A percentile compares a stretch with the other conserved stretches of the same genome.
Conservation (phyloP, 1,140 invertebrate species). For the Heliothis subflexa region DNA sequence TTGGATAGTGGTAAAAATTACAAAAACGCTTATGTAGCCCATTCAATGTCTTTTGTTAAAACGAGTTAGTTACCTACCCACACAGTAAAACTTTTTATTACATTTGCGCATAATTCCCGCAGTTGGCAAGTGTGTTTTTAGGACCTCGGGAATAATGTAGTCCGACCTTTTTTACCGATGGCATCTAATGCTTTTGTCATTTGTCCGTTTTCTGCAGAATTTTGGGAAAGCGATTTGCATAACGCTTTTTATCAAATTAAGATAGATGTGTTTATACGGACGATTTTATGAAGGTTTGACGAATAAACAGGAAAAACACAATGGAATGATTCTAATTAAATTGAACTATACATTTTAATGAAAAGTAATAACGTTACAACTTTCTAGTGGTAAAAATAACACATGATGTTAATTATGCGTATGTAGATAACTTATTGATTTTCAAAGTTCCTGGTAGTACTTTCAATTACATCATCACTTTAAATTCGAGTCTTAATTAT, state of each 20-base stretch:
- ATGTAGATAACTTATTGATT: not conserved
- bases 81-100: constrained; percentile 40
- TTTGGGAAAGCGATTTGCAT: constrained; percentile 10
- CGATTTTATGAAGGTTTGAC: too few relatives aligned
- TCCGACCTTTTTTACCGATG: constrained; percentile 5
- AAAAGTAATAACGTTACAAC: too few relatives aligned
- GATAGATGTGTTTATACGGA: not conserved
- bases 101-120: constrained; percentile 40
- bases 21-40: not conserved
- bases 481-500: not conserved
- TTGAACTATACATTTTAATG: too few relatives aligned
- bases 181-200: not conserved
- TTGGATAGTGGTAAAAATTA: too few relatives aligned
- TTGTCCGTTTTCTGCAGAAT: constrained; percentile 11
- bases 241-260: not conserved
- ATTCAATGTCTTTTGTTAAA: not conserved
- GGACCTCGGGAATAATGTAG: constrained; percentile 13
- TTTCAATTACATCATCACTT: too few relatives aligned
- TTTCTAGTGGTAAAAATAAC: too few relatives aligned
- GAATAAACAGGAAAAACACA: too few relatives aligned
- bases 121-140: constrained; percentile 34
- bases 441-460: not conserved
- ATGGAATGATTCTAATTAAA: too few relatives aligned
- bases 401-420: not conserved
- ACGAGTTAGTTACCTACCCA: not conserved